Evolutionary conservation across 2,888 invertebrate species (phyloP).

Genomic region (Drosophila seclusa): DNA sequence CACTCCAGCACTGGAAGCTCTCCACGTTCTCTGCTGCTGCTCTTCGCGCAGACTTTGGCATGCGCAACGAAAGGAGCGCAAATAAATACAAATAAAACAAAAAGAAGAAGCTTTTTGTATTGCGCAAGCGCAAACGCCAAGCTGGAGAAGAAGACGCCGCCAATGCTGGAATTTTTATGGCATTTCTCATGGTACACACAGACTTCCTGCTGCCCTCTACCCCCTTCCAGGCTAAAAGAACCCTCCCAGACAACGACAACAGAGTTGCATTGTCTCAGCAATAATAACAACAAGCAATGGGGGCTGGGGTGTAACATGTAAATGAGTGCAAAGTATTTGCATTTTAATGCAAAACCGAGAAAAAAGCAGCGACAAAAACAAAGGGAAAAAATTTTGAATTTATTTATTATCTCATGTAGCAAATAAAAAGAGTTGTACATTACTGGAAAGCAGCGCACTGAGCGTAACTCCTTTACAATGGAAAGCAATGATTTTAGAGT

Average conservation of each 20-base stretch:
- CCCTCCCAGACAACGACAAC: constrained; percentile 61
- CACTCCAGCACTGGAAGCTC: constrained; percentile 9
- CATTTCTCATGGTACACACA: constrained; percentile 66
- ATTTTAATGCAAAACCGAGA: constrained; percentile 60
- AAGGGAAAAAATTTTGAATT: constrained; percentile 46
- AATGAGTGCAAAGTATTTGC: constrained; percentile 71
- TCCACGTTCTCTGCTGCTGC: constrained; percentile 22
- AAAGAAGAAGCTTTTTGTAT: constrained; percentile 55
- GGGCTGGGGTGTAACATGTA: constrained; percentile 62
- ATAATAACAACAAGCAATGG: constrained; percentile 25
- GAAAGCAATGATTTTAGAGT: constrained; percentile 9
- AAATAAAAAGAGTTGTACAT: constrained; percentile 28
- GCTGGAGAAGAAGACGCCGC: constrained; percentile 38
- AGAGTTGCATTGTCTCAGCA: constrained; percentile 70
- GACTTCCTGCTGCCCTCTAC: constrained; percentile 33
- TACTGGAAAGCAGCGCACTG: constrained; percentile 9
- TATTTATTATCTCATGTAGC: constrained; percentile 57
- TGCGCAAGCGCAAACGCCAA: constrained; percentile 70
- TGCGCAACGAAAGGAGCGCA: constrained; percentile 69
- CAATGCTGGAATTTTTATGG: constrained; percentile 70
- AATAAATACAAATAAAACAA: constrained; percentile 14
- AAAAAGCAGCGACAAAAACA: constrained; percentile 15
- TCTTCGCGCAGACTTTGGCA: constrained; percentile 58
- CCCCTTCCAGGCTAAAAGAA: constrained; percentile 13
- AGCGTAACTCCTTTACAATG: background rate